Evolutionary conservation across 2,888 invertebrate species (phyloP), one percentile per base, ranked within the genome.

Genomic region (Eudemis profundana): DNA sequence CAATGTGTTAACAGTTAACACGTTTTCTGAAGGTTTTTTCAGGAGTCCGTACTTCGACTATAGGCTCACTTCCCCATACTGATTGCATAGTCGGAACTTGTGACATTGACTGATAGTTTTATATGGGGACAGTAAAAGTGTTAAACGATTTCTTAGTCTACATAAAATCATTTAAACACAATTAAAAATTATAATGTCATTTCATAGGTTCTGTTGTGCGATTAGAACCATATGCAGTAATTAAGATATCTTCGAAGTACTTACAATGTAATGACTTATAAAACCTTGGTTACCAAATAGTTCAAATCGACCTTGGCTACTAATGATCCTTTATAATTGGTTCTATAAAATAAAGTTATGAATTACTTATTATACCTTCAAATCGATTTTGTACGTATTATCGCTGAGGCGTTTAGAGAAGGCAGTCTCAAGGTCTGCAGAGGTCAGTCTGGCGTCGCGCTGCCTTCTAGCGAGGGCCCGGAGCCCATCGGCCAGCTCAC

Each of bases 401-500:
- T 90, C 91, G 66, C 80, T 84, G 23, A 91, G 77, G 51, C 84
- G 76, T 62, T 84, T 84, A 0, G 86, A 77, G 68, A 91, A 84
- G 56, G 80, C 79, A 12, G 85, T 76, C 69, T 92, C 91, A 51
- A 90, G 73, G 67, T 91, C 91, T 0, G 79, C 84, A 8, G 89
- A 79, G 42, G 78, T 83, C 21, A 85, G 76, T 12, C 89, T 79
- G 1, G 85, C 82, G 75, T 90, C 91, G 1, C 89, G 75, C 69
- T 90, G 92, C 40, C 90, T 76, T 49, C 89, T 78, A 10, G 89
- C 89, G 36, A 92, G 76, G 5, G 89, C 79, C 21, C 91, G 79
- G 59, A 92, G 77, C 1, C 93, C 93, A 71, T 93, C 93, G n/a
- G 93, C 92, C 1, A 94, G 80, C 72, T 93, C 93, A 19, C 90